Evolutionary conservation across 2,888 invertebrate genomes (phyloP), one percentile per base, ranked within the genome.

Genomic region (Alviniconcha strummeri): DNA sequence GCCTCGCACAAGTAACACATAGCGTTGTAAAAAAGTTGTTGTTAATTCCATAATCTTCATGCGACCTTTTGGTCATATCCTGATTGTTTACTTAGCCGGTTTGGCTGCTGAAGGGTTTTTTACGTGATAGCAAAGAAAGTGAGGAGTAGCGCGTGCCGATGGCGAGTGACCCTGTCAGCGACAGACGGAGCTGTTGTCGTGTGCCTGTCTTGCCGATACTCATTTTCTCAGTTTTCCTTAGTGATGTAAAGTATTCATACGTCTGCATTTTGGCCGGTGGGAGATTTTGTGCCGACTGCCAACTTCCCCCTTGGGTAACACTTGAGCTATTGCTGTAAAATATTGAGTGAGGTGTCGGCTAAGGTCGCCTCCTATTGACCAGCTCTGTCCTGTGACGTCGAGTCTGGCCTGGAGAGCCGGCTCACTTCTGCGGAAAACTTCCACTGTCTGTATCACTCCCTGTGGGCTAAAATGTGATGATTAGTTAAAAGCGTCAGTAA

Each of bases 401-500:
- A 8, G 77, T 57, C 77, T 57, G 77, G 57, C 4, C 77, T 77
- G 77, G 36, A 56, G 19, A 77, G 77, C 19, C 0, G 57, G 19
- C 19, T n/a, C 57, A n/a, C n/a, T 77, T 57, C 57, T 17, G 8
- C 57, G 69, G n/a, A 69, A 69, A 69, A 69, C 69, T 17, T 69
- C 64, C 69, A 69, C 69, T 17, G 69, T 69, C 17, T 13, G 69
- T 15, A 7, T 69, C 52, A 7, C 52, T 74, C 74, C 78, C 78
- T 19, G 19, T 11, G 78, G 69, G 78, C 57, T 36, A 13, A 13
- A 77, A 64, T 60, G 78, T 64, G 78, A 78, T 78, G 78, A 78
- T 78, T 60, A 36, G 64, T 78, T 78, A 78, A 78, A 78, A 78
- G 64, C 78, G 57, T 78, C 78, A 64, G 60, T 78, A 78, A 78